Percentiles rank a stretch among this genome's conserved stretches.
Conservation (phyloP, 2,888 invertebrate species). For the Spisula subtruncata region DNA sequence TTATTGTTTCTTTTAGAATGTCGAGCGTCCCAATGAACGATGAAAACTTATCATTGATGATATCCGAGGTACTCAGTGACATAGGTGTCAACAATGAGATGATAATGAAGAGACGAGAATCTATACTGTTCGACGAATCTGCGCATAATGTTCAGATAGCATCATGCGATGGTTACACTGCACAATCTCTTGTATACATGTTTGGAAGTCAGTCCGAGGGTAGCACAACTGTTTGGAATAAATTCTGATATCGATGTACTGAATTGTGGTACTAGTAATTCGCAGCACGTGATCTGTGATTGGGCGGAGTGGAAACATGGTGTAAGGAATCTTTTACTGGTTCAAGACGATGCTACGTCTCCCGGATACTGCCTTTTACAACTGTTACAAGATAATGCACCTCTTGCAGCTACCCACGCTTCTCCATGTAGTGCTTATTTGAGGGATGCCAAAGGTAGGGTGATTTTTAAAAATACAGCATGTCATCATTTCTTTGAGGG, state of each 20-base stretch:
- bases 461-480: not conserved
- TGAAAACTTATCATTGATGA: not conserved
- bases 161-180: too few relatives aligned
- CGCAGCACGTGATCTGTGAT: not conserved
- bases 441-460: not conserved
- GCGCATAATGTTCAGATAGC: not conserved
- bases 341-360: not conserved
- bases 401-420: not conserved
- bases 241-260: constrained; percentile 20
- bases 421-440: not conserved
- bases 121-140: not conserved
- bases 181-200: not conserved
- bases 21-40: not conserved
- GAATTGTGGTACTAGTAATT: not conserved
- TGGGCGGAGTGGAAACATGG: not conserved
- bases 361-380: not conserved
- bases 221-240: constrained; percentile 33
- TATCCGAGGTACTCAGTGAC: constrained; percentile 27
- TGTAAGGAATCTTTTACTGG: not conserved
- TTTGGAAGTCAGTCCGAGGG: constrained; percentile 51
- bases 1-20: not conserved
- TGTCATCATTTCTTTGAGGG: not conserved
- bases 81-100: constrained; percentile 20
- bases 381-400: not conserved
- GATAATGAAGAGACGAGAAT: not conserved